Conservation (phyloP, 1,140 invertebrate species). For the Brachystomella parvula region DNA sequence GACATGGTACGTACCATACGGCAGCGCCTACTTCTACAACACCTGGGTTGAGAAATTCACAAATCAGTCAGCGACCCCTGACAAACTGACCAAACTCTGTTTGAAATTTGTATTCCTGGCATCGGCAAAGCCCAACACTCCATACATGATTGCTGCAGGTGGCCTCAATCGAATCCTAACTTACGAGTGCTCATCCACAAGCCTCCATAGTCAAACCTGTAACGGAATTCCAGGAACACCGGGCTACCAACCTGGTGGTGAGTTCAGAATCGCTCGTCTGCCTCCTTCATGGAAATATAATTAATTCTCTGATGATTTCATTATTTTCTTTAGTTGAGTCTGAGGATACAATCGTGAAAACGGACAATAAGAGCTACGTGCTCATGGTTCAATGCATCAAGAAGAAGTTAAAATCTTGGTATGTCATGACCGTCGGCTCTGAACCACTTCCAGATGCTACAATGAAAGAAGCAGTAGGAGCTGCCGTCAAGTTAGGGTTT, state of each 20-base stretch:
- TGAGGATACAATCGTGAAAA: conserved; percentile 19
- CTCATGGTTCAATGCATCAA: conserved; percentile 17
- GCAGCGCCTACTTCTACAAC: conserved; percentile 15
- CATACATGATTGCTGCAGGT: conserved; percentile 17
- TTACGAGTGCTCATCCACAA: conserved; percentile 4
- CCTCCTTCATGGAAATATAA: not conserved
- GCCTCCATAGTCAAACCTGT: conserved; percentile 18
- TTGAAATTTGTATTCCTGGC: conserved; percentile 23
- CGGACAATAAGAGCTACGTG: conserved; percentile 18
- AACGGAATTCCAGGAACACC: conserved; percentile 10
- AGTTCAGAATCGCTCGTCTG: not conserved
- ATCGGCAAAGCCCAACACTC: conserved; percentile 7
- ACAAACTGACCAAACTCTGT: conserved; percentile 11
- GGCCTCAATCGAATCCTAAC: not conserved
- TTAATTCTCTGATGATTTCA: not conserved
- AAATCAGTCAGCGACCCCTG: conserved; percentile 8
- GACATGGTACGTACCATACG: conserved; percentile 20
- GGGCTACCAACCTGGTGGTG: conserved; percentile 20
- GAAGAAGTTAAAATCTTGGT: conserved; percentile 17
- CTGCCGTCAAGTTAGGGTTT: not conserved
- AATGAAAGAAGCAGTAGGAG: not conserved
- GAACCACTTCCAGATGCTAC: not conserved
- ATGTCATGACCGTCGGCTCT: not conserved
- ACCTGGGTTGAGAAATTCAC: conserved; percentile 17
- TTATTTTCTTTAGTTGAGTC: conserved; percentile 15